Evolutionary conservation across 1,140 invertebrate genomes (phyloP).

Genomic region (Globodera rostochiensis): DNA sequence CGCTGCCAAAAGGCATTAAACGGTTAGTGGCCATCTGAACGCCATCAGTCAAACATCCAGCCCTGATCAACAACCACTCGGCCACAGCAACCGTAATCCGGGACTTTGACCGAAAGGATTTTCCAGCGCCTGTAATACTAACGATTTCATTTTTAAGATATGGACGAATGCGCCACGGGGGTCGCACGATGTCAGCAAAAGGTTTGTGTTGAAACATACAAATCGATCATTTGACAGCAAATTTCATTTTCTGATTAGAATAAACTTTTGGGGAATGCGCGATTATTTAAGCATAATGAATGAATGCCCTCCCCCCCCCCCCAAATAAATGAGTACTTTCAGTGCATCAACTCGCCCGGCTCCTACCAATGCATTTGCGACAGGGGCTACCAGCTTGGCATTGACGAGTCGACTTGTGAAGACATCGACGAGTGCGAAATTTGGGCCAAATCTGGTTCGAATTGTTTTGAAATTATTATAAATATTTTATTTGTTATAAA

Average conservation of each 20-base stretch:
- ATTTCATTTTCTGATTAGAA: no score
- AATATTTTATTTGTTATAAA: conserved; percentile 3
- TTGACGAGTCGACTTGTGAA: conserved; percentile 62
- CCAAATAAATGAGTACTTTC: not conserved
- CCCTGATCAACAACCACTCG: no score
- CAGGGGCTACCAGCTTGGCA: conserved; percentile 68
- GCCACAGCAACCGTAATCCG: no score
- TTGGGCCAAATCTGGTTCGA: conserved; percentile 46
- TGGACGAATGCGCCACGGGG: conserved; percentile 44
- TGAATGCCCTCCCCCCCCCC: no score
- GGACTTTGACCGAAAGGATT: no score
- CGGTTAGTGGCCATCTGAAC: no score
- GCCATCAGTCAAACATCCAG: no score
- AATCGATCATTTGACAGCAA: no score
- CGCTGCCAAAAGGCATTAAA: no score
- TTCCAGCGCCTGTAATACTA: not conserved
- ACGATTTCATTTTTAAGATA: conserved; percentile 35
- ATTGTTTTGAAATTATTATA: not conserved
- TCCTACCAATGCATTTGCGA: conserved; percentile 67
- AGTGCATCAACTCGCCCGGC: conserved; percentile 53
- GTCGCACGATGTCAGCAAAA: conserved; percentile 43
- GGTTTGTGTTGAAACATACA: not conserved
- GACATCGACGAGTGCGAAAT: conserved; percentile 68
- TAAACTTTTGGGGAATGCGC: no score
- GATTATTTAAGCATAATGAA: not conserved